Evolutionary conservation across 2,113 vertebrate genomes (phyloP).

Genomic region (Mormyrus lacerda): DNA sequence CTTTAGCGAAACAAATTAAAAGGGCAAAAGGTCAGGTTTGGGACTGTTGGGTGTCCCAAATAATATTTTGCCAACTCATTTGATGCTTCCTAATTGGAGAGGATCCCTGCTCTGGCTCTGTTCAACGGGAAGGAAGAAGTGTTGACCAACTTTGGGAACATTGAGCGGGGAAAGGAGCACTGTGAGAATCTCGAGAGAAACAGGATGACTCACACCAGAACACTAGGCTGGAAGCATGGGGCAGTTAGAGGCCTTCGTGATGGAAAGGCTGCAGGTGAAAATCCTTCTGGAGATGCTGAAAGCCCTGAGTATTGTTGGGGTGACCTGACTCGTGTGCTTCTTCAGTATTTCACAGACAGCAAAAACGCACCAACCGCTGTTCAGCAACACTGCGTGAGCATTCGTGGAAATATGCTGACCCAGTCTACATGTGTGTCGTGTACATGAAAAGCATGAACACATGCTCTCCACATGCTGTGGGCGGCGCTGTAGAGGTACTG

Average conservation of each 20-base stretch:
- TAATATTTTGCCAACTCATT: neutral
- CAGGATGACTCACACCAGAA: neutral
- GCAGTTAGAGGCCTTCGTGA: neutral
- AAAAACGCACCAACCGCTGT: neutral
- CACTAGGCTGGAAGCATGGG: neutral
- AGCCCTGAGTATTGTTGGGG: neutral
- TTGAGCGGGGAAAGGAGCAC: neutral
- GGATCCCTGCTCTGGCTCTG: neutral
- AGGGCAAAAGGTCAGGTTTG: neutral
- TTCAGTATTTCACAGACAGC: neutral
- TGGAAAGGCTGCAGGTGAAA: neutral
- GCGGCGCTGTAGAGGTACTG: neutral
- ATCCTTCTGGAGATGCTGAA: neutral
- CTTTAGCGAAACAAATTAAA: neutral
- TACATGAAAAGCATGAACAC: neutral
- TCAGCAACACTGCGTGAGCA: neutral
- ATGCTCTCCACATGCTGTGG: neutral
- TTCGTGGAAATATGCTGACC: neutral
- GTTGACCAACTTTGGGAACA: neutral
- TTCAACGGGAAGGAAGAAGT: neutral
- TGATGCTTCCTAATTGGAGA: neutral
- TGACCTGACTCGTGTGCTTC: neutral
- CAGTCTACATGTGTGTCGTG: neutral
- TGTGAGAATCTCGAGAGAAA: neutral
- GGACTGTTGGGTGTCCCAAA: neutral